Conservation (phyloP, 2,888 invertebrate genomes). For the Pimpla rufipes region DNA sequence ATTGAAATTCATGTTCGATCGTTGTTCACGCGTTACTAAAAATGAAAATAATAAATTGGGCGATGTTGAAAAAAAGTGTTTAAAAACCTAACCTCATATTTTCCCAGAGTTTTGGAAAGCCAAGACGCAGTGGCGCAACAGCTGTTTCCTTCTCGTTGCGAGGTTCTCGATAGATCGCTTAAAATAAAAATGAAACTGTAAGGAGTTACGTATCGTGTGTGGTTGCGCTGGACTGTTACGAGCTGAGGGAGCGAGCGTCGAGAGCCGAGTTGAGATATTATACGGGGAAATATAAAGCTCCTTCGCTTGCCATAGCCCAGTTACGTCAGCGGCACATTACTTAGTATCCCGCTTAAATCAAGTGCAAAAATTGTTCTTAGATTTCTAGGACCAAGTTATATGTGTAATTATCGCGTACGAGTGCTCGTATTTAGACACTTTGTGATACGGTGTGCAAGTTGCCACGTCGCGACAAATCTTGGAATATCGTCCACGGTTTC, state of each 20-base stretch:
- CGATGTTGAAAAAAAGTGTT: not conserved
- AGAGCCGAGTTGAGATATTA: conserved; percentile 24
- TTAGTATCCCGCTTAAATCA: not conserved
- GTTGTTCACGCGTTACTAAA: not conserved
- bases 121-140: not conserved
- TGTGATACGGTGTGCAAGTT: not conserved
- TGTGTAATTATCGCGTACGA: conserved; percentile 50
- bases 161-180: conserved; percentile 40
- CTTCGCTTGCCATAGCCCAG: conserved; percentile 27
- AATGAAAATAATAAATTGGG: not conserved
- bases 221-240: not conserved
- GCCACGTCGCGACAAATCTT: not conserved
- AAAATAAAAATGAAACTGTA: conserved; percentile 40
- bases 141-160: conserved; percentile 10
- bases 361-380: conserved; percentile 24
- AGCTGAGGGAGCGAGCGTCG: conserved; percentile 16
- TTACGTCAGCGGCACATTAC: conserved; percentile 30
- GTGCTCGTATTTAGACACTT: conserved; percentile 13
- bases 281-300: conserved; percentile 37
- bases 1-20: not conserved
- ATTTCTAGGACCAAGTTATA: conserved; percentile 4
- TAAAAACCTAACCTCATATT: not conserved
- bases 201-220: conserved; percentile 12
- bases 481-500: conserved; percentile 25
- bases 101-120: conserved; percentile 9